phyloP scores from a whole-genome alignment of 2,797 vertebrate genomes.

The Enteromius viviparus region DNA sequence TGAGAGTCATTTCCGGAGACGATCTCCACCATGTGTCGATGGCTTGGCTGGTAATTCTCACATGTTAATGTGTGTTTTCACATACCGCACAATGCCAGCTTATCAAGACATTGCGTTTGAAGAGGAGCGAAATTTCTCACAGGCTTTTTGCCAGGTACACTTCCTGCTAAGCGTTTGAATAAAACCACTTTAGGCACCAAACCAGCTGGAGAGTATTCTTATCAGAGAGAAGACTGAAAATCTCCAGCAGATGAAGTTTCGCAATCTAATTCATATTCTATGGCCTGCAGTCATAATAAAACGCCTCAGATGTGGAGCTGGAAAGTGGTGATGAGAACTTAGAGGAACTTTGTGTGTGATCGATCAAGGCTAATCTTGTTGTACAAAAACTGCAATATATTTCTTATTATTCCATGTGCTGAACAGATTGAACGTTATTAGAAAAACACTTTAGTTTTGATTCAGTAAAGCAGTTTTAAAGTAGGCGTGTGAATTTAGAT shows the following conservation, averaged over 20 bases:
- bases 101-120: slow-evolving; percentile 44
- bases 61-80: slow-evolving; percentile 44
- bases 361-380: slow-evolving; percentile 61
- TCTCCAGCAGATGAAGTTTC: slow-evolving; percentile 45
- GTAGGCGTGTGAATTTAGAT: slow-evolving; percentile 16
- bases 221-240: slow-evolving; percentile 45
- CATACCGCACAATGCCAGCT: slow-evolving; percentile 22
- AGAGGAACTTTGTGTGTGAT: slow-evolving; percentile 55
- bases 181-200: slow-evolving; percentile 40
- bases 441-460: slow-evolving; percentile 33
- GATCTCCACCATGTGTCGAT: slow-evolving; percentile 41
- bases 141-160: slow-evolving; percentile 38
- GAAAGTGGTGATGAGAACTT: slow-evolving; percentile 56
- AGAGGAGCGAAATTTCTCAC: slow-evolving; percentile 36
- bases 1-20: slow-evolving; percentile 26
- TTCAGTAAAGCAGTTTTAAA: slow-evolving; percentile 14
- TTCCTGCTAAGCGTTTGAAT: slow-evolving; percentile 35
- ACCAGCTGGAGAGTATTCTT: slow-evolving; percentile 37
- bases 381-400: slow-evolving; percentile 54
- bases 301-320: slow-evolving; percentile 48
- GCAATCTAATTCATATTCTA: slow-evolving; percentile 57
- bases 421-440: slow-evolving; percentile 46
- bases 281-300: slow-evolving; percentile 57
- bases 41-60: slow-evolving; percentile 28
- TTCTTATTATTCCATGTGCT: slow-evolving; percentile 57